Percentiles rank a stretch among this genome's conserved stretches.
phyloP scores from a whole-genome alignment of 2,797 vertebrate species.

The Peromyscus attwateri region DNA sequence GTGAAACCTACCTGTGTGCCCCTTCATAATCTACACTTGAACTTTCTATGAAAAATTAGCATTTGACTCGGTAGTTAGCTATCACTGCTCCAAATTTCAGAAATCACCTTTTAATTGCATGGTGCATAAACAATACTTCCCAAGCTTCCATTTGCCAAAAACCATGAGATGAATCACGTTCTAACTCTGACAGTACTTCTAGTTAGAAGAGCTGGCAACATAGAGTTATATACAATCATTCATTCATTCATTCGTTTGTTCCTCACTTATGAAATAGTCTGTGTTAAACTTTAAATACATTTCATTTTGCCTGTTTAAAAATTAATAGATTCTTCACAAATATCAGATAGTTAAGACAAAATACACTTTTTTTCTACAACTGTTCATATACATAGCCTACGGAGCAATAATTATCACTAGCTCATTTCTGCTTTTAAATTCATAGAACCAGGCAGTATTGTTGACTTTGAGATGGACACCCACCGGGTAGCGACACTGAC shows the following conservation, averaged over 20 bases:
- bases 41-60: conserved; percentile 80
- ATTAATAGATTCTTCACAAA: conserved; percentile 13
- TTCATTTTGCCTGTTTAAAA: conserved; percentile 41
- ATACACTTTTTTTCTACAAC: neutral
- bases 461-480: conserved; percentile 53
- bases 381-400: neutral
- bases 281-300: conserved; percentile 3
- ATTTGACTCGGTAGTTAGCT: conserved; percentile 84
- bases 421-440: conserved; percentile 11
- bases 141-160: conserved; percentile 84
- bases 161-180: conserved; percentile 84
- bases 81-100: conserved; percentile 85
- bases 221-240: neutral
- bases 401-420: neutral
- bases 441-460: neutral
- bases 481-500: conserved; percentile 49
- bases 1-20: conserved; percentile 41
- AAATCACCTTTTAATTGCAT: conserved; percentile 87
- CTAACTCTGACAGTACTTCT: conserved; percentile 81
- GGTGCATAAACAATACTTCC: conserved; percentile 83
- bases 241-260: neutral
- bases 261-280: conserved; percentile 21
- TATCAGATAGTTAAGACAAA: neutral
- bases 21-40: neutral
- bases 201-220: conserved; percentile 6